Evolutionary conservation across 2,797 vertebrate species (phyloP).

Genomic region (Ceryle rudis): DNA sequence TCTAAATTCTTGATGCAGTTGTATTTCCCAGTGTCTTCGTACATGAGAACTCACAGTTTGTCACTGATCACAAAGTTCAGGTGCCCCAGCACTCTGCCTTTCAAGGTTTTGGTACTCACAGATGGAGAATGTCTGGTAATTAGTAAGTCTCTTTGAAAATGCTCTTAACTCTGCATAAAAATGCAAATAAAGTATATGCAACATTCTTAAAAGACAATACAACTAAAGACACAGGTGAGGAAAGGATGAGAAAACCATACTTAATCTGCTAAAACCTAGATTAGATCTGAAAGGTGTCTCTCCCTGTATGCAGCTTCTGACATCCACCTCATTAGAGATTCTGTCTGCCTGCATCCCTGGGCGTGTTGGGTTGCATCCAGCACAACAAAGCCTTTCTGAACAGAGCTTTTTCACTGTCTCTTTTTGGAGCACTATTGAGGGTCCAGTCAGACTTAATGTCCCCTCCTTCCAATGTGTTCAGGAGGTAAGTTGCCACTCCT

Average conservation of each 20-base stretch:
- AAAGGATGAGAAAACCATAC: background rate
- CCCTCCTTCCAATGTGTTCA: background rate
- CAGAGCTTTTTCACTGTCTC: background rate
- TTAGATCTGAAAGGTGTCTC: background rate
- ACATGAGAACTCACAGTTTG: background rate
- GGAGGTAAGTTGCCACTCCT: background rate
- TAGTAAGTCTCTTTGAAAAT: background rate
- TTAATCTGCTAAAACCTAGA: background rate
- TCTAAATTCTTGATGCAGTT: background rate
- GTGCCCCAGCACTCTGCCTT: background rate
- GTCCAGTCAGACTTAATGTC: background rate
- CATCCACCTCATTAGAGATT: background rate
- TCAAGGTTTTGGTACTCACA: background rate
- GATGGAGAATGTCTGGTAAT: background rate
- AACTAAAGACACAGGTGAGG: background rate
- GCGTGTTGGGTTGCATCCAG: fast-evolving
- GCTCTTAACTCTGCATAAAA: background rate
- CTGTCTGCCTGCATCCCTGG: background rate
- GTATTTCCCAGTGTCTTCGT: background rate
- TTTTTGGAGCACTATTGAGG: fast-evolving
- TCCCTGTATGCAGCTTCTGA: background rate
- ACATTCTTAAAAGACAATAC: background rate
- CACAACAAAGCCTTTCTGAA: background rate
- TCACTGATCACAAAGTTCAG: background rate
- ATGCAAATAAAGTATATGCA: background rate